These are phyloP conservation scores for Mystacides longicornis DNA, from an alignment of 2,888 invertebrate species.

Conservation along the genomic window DNA sequence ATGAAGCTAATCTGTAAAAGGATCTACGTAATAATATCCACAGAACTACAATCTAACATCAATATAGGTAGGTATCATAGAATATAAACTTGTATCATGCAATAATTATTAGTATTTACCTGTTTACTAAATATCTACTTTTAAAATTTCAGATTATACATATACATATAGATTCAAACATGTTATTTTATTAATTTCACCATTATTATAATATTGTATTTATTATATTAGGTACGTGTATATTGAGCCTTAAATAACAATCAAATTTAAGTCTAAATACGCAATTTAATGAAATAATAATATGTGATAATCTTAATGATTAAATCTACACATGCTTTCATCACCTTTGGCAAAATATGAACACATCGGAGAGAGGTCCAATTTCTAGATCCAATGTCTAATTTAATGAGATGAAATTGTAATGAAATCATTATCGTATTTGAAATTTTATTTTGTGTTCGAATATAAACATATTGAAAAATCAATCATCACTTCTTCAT, in stretches of 20 bases:
- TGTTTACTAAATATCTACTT: slow-evolving; percentile 21
- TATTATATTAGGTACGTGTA: slow-evolving; percentile 22
- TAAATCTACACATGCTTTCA: slow-evolving; percentile 14
- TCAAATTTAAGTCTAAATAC: too few species aligned
- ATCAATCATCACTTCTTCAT: too few species aligned
- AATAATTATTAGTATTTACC: too few species aligned
- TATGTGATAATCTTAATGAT: neutral
- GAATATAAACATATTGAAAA: too few species aligned
- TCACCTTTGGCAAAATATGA: slow-evolving; percentile 26
- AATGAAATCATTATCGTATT: neutral
- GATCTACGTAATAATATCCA: slow-evolving; percentile 12
- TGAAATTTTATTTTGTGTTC: neutral
- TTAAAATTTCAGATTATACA: slow-evolving; percentile 10
- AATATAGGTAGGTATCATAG: slow-evolving; percentile 17
- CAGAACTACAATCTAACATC: slow-evolving; percentile 24
- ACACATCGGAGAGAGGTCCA: slow-evolving; percentile 17
- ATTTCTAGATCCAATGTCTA: neutral
- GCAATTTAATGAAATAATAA: too few species aligned
- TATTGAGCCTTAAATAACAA: neutral
- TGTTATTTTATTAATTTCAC: slow-evolving; percentile 7
- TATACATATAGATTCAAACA: slow-evolving; percentile 18
- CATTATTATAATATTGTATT: neutral
- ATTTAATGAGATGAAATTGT: neutral
- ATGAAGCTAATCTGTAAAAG: too few species aligned
- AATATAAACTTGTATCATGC: slow-evolving; percentile 26